Evolutionary conservation across 23 tunicate species (phyloP).

Genomic region (Trididemnum nubilum): DNA sequence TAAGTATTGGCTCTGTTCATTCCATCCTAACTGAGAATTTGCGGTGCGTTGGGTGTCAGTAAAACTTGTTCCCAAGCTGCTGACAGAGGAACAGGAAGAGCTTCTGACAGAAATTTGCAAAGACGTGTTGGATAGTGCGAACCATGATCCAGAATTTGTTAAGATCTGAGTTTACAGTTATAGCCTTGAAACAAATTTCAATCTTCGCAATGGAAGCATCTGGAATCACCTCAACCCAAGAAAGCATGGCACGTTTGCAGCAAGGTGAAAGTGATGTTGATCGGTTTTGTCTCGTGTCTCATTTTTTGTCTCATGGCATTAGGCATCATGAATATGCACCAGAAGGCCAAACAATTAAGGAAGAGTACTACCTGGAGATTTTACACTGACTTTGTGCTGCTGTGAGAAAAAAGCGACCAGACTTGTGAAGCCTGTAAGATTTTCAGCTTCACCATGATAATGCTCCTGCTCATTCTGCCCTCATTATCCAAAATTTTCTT

Average conservation of each 20-base stretch:
- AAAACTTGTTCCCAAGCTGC: no score
- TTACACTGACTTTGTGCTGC: conserved; percentile 5
- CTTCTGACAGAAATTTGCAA: background rate
- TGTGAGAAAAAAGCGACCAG: conserved; percentile 10
- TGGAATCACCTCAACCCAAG: no score
- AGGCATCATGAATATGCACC: conserved; percentile 13
- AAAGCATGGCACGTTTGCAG: no score
- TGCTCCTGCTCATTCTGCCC: conserved; percentile 18
- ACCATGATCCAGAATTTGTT: no score
- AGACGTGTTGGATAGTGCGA: no score
- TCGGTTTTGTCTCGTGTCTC: background rate
- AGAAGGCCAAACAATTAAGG: conserved; percentile 3
- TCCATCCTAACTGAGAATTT: no score
- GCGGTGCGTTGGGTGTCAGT: no score
- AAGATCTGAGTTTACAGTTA: no score
- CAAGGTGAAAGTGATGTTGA: background rate
- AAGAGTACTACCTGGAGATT: conserved; percentile 15
- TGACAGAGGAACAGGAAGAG: no score
- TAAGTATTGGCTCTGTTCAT: no score
- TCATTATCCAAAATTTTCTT: background rate
- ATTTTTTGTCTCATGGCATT: background rate
- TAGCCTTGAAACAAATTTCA: no score
- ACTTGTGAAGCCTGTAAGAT: background rate
- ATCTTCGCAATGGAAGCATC: no score
- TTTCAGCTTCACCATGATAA: conserved; percentile 21